A percentile compares a stretch with the other conserved stretches of the same genome.
Evolutionary conservation across 53 echinoderm and acorn worm genomes (phyloP).

Genomic region (Mesocentrotus franciscanus): DNA sequence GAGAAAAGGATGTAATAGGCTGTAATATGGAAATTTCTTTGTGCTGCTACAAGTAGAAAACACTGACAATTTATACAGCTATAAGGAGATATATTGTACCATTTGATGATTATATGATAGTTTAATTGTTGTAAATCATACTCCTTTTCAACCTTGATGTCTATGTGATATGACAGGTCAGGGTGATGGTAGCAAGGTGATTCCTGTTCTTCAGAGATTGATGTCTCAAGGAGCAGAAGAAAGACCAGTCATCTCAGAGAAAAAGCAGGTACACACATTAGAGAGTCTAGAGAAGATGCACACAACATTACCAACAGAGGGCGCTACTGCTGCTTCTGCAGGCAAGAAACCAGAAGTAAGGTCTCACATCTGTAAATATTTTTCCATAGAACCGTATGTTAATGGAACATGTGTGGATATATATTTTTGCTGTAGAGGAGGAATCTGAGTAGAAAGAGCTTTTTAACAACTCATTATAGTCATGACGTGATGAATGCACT

Average conservation of each 20-base stretch:
- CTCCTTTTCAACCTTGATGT: not conserved
- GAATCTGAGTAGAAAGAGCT: not conserved
- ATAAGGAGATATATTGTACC: not conserved
- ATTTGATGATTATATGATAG: not conserved
- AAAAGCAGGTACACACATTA: conserved; percentile 76
- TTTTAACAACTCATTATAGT: not conserved
- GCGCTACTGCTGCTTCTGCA: not conserved
- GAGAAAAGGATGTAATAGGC: too few relatives aligned
- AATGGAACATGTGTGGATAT: not conserved
- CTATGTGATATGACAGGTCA: not conserved
- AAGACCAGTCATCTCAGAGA: conserved; percentile 21
- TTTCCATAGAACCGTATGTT: not conserved
- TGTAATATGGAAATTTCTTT: too few relatives aligned
- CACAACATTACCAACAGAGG: conserved; percentile 42
- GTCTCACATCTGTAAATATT: not conserved
- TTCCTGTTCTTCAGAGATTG: conserved; percentile 74
- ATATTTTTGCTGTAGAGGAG: not conserved
- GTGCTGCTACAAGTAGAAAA: too few relatives aligned
- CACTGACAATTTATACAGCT: too few relatives aligned
- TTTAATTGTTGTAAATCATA: not conserved
- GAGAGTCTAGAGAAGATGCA: conserved; percentile 91
- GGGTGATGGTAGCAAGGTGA: conserved; percentile 59
- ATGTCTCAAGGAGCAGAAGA: conserved; percentile 61
- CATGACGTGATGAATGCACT: not conserved
- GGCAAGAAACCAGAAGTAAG: conserved; percentile 49